Percentiles rank a stretch among this genome's conserved stretches.
phyloP scores from a whole-genome alignment of 2,113 vertebrate species.

The Plectropomus leopardus region DNA sequence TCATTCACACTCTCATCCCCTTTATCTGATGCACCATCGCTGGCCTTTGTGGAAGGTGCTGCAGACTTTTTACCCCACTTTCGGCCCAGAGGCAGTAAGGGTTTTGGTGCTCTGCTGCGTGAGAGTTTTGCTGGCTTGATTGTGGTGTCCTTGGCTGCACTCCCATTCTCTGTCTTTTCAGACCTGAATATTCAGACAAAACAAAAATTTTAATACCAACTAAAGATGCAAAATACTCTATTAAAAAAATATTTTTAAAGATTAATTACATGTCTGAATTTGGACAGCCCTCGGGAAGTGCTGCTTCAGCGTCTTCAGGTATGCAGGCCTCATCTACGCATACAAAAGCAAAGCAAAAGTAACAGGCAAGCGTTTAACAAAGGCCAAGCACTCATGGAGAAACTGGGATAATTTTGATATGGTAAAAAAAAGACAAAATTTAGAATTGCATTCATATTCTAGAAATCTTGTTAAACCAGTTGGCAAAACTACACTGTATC shows the following conservation, averaged over 20 bases:
- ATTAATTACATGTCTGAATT: constrained; percentile 62
- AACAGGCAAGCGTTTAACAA: not conserved
- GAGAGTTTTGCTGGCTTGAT: constrained; percentile 75
- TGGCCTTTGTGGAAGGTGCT: constrained; percentile 40
- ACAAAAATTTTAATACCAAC: not conserved
- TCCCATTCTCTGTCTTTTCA: constrained; percentile 54
- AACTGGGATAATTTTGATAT: not conserved
- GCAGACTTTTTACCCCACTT: constrained; percentile 56
- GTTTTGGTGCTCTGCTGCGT: constrained; percentile 68
- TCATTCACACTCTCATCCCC: constrained; percentile 25
- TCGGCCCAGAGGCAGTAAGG: constrained; percentile 72
- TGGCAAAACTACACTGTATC: not conserved
- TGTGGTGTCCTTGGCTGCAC: constrained; percentile 48
- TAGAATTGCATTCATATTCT: not conserved
- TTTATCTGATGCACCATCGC: constrained; percentile 10
- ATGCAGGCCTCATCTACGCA: constrained; percentile 56
- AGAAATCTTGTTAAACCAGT: not conserved
- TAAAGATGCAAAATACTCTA: not conserved
- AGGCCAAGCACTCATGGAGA: not conserved
- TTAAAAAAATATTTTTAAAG: not conserved
- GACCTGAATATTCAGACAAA: constrained; percentile 44
- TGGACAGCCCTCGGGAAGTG: constrained; percentile 49
- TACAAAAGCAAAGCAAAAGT: constrained; percentile 8
- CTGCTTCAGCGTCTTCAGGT: constrained; percentile 60
- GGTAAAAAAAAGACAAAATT: not conserved